These are phyloP conservation scores for Axea sp. DNA, from an alignment of 2,888 invertebrate genomes.

Conservation along the genomic window DNA sequence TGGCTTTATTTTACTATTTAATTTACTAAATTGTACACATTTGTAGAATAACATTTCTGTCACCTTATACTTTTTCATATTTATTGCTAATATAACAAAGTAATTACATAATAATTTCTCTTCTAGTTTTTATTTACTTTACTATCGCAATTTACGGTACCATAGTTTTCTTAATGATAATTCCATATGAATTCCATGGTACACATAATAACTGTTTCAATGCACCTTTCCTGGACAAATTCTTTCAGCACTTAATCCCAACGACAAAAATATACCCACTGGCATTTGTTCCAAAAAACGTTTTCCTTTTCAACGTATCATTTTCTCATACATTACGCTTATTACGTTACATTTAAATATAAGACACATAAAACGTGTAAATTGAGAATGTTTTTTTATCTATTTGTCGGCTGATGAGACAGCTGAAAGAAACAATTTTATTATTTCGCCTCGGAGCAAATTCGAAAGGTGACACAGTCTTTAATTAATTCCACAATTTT, in stretches of 20 bases:
- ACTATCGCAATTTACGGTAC: too few species aligned
- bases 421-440: constrained; percentile 23
- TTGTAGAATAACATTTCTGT: too few species aligned
- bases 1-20: too few species aligned
- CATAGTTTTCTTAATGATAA: too few species aligned
- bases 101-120: too few species aligned
- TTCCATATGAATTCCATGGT: too few species aligned
- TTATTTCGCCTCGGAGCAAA: constrained; percentile 18
- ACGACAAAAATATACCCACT: background rate
- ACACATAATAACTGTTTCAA: too few species aligned
- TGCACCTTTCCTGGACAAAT: too few species aligned
- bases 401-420: constrained; percentile 5
- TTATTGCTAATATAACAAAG: too few species aligned
- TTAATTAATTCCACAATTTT: background rate
- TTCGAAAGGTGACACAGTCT: constrained; percentile 11
- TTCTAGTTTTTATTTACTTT: too few species aligned
- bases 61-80: too few species aligned
- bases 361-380: constrained; percentile 16
- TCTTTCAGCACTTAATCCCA: background rate
- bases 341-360: constrained; percentile 26
- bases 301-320: constrained; percentile 1
- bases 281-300: background rate
- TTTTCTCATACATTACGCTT: constrained; percentile 4
- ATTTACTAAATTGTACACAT: too few species aligned
- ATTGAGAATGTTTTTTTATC: constrained; percentile 26